phyloP scores from a whole-genome alignment of 2,888 invertebrate species.

The Dimorphilus gyrociliatus region DNA sequence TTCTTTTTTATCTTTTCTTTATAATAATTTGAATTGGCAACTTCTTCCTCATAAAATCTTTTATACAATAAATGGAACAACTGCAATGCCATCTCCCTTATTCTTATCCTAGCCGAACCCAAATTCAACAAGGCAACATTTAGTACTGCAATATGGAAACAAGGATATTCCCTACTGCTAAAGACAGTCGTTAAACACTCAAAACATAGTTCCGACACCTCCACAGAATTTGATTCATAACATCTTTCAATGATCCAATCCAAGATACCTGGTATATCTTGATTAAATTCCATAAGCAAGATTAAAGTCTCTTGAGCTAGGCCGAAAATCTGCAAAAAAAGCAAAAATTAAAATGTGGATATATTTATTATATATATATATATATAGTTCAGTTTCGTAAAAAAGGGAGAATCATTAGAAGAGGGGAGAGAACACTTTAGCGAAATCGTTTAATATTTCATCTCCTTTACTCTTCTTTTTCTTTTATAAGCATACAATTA shows the following conservation, averaged over 20 bases:
- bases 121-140: constrained; percentile 92
- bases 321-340: constrained; percentile 57
- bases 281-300: constrained; percentile 68
- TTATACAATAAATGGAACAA: constrained; percentile 76
- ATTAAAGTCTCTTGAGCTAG: constrained; percentile 85
- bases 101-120: constrained; percentile 72
- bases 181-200: constrained; percentile 87
- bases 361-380: no score
- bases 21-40: constrained; percentile 1
- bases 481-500: no score
- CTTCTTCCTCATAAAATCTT: constrained; percentile 63
- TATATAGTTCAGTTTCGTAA: no score
- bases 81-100: constrained; percentile 86
- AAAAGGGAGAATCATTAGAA: no score
- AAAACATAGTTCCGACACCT: constrained; percentile 90
- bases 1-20: background rate
- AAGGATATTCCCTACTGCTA: constrained; percentile 47
- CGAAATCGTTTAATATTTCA: no score
- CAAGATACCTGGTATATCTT: constrained; percentile 44
- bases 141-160: constrained; percentile 86
- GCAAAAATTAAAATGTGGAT: no score
- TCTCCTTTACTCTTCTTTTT: no score
- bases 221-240: constrained; percentile 72
- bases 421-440: no score
- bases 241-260: constrained; percentile 98